A percentile compares a stretch with the other conserved stretches of the same genome.
Conservation (phyloP, 2,113 vertebrate species). For the Pyxicephalus adspersus region DNA sequence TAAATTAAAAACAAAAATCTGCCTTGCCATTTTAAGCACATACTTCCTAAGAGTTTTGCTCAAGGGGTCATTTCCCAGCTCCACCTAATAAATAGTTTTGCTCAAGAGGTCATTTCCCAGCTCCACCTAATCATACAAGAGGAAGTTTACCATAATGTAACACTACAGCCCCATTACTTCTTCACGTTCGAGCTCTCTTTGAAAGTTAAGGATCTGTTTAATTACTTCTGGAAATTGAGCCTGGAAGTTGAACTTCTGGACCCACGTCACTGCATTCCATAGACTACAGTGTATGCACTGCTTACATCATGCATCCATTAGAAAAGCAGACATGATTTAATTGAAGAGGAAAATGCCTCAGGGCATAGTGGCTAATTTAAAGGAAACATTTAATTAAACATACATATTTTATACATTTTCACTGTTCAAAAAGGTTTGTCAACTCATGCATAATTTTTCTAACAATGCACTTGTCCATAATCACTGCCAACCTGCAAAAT, state of each 20-base stretch:
- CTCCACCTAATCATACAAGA: neutral
- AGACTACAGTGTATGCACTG: neutral
- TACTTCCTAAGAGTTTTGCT: too few species aligned
- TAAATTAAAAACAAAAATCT: too few species aligned
- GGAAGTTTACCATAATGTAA: neutral
- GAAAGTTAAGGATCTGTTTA: constrained; percentile 16
- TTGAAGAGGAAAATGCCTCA: constrained; percentile 7
- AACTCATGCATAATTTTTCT: too few species aligned
- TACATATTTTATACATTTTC: too few species aligned
- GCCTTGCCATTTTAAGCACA: too few species aligned
- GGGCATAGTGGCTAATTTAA: constrained; percentile 10
- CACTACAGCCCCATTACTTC: neutral
- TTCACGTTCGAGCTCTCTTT: neutral
- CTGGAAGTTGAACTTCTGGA: constrained; percentile 5
- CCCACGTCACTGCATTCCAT: constrained; percentile 31
- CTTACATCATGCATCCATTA: neutral
- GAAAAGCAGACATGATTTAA: constrained; percentile 22
- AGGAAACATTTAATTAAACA: neutral
- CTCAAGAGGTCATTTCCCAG: too few species aligned
- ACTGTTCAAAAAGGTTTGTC: too few species aligned
- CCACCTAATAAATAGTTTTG: too few species aligned
- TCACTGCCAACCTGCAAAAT: too few species aligned
- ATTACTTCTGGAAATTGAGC: constrained; percentile 1
- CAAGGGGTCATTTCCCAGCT: too few species aligned
- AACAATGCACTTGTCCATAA: too few species aligned